Base-by-base conservation (phyloP, 1,140 invertebrate genomes). In the Cardiocondyla obscurior region DNA sequence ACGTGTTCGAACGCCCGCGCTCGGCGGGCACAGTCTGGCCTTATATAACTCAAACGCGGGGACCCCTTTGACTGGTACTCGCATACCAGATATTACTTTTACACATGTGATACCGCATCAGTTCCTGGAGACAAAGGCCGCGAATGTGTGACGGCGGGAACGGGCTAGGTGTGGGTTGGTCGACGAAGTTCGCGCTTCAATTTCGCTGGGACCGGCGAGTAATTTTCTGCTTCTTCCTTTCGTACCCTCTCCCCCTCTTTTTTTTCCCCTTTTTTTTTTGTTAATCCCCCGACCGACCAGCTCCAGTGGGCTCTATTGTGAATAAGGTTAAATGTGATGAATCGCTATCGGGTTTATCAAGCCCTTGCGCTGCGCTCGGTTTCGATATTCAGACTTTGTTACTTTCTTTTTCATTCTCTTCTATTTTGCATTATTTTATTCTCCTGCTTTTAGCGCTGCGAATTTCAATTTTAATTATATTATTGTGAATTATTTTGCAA, bases 11-110 rank as follows among this genome's bases (percentile, higher is more conserved):
- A 51, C 49, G 51, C 22, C 12, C 69, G 53, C 79, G 70, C 58
- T 58, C 51, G 55, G 39, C 76, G 46, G 55, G 39, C 76, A 33
- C 33, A 53, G 30, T 10, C 62, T 14, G 36, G 42, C 70, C 69
- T 86, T 88, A 88, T 88, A 88, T 84, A 86, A 88, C 84, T 89
- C 81, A 86, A 88, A 88, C 84, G 84, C 42, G 57, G 51, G 39
- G 65, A 87, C 53, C 79, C 77, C 85, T 89, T 89, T 89, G 87
- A 89, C 77, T 84, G 58, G 64, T 81, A 77, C 57, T 62, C 73
- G 62, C 57, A 73, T 73, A 73, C 25, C 60, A 86, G 87, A 89
- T 89, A 89, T 89, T 88, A 89, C 85, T 86, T 88, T 86, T 86
- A 86, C 81, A 85, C 82, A 65, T 81, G 74, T 46, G 77, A 88